Percentiles rank a stretch among this genome's conserved stretches.
These are phyloP conservation scores for Silurus glanis DNA, from an alignment of 2,113 vertebrate genomes.

Conservation along the genomic window DNA sequence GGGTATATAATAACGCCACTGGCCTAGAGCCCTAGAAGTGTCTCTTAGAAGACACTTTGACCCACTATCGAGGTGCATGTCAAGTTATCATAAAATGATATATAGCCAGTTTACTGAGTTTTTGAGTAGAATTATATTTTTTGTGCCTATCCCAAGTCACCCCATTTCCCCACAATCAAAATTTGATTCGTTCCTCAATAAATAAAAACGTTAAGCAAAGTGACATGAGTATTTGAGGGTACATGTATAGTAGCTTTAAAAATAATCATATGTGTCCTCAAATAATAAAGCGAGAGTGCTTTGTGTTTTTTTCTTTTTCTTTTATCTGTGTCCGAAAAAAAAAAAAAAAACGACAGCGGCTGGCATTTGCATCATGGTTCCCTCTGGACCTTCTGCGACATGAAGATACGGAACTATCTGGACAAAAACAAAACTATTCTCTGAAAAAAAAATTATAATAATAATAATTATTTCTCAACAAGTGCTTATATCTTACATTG, in stretches of 20 bases:
- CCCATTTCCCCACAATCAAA: not conserved
- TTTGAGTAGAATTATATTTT: not conserved
- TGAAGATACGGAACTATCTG: constrained; percentile 61
- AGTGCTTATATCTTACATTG: constrained; percentile 76
- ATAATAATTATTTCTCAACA: constrained; percentile 63
- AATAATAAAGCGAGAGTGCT: not conserved
- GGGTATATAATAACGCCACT: not conserved
- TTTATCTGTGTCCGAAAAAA: not conserved
- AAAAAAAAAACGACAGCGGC: not conserved
- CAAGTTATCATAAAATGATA: not conserved
- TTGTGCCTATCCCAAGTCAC: not conserved
- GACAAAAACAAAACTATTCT: constrained; percentile 66
- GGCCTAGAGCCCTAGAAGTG: too few relatives aligned
- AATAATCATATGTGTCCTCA: not conserved
- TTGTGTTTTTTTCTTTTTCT: not conserved
- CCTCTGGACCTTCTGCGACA: constrained; percentile 50
- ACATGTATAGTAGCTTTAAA: not conserved
- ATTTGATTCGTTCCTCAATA: not conserved
- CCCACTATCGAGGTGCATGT: not conserved
- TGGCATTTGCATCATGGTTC: not conserved
- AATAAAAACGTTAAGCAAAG: not conserved
- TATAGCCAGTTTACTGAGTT: not conserved
- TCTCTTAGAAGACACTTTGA: not conserved
- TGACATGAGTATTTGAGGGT: not conserved
- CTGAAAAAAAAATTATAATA: not conserved